Conservation (phyloP, 2,888 invertebrate species). For the Andrena praecox region DNA sequence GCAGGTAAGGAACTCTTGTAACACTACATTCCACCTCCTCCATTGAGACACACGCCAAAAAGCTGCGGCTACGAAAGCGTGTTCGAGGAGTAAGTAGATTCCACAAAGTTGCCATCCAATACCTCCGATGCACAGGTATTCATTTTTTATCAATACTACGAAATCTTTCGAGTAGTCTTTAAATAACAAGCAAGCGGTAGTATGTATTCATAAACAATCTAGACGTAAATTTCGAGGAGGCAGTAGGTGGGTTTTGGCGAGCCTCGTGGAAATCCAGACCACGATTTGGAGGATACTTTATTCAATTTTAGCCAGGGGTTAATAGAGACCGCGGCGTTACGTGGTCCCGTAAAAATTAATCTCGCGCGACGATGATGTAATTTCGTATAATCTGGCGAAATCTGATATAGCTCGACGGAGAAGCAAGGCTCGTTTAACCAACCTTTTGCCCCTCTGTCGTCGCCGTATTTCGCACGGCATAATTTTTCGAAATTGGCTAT, state of each 20-base stretch:
- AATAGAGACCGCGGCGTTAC: conserved; percentile 6
- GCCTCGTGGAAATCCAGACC: neutral
- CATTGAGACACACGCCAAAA: neutral
- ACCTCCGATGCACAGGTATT: too few relatives aligned
- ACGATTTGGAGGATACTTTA: neutral
- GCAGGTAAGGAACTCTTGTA: neutral
- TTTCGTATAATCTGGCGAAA: conserved; percentile 62
- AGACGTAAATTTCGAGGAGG: neutral
- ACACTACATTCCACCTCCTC: neutral
- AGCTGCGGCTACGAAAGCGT: neutral
- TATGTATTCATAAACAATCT: neutral
- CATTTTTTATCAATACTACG: neutral
- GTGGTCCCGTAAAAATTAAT: conserved; percentile 61
- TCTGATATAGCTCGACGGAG: conserved; percentile 49
- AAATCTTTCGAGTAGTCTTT: neutral
- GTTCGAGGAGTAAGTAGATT: conserved; percentile 8
- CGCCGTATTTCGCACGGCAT: conserved; percentile 21
- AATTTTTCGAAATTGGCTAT: conserved; percentile 38
- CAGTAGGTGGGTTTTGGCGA: neutral
- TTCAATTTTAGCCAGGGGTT: conserved; percentile 22
- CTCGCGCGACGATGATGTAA: conserved; percentile 52
- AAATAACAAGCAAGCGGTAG: too few relatives aligned
- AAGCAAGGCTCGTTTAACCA: conserved; percentile 40
- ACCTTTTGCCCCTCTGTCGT: conserved; percentile 15
- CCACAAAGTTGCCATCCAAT: neutral